These are phyloP conservation scores for Dasysyrphus albostriatus DNA, from an alignment of 2,888 invertebrate species.

Conservation along the genomic window DNA sequence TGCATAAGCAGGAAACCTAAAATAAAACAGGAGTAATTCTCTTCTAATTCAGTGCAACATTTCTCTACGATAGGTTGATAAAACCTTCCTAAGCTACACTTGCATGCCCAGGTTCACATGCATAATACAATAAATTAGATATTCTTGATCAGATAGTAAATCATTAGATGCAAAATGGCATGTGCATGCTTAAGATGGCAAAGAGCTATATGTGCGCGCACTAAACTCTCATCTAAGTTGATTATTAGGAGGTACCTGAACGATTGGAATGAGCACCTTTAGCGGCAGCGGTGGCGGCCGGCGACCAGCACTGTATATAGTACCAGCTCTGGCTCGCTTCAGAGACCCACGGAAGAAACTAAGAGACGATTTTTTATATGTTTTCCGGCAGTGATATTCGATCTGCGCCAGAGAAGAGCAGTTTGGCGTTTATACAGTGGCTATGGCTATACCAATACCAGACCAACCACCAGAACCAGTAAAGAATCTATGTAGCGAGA, in stretches of 20 bases:
- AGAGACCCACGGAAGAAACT: slow-evolving; percentile 46
- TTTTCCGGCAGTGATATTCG: slow-evolving; percentile 76
- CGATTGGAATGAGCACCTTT: slow-evolving; percentile 27
- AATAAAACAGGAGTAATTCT: slow-evolving; percentile 36
- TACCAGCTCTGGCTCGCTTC: slow-evolving; percentile 14
- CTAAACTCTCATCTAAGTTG: slow-evolving; percentile 71
- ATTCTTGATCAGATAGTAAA: slow-evolving; percentile 76
- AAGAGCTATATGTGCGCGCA: slow-evolving; percentile 57
- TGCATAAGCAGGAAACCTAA: slow-evolving; percentile 1
- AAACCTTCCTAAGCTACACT: background rate
- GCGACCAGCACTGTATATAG: background rate
- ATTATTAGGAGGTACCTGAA: slow-evolving; percentile 72
- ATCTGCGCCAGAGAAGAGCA: slow-evolving; percentile 54
- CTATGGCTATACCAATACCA: background rate
- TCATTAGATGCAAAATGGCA: slow-evolving; percentile 76
- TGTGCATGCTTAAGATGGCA: slow-evolving; percentile 72
- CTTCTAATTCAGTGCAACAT: slow-evolving; percentile 37
- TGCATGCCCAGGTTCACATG: slow-evolving; percentile 47
- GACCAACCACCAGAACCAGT: slow-evolving; percentile 12
- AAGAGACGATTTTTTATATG: slow-evolving; percentile 75
- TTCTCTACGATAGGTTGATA: slow-evolving; percentile 9
- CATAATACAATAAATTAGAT: slow-evolving; percentile 75
- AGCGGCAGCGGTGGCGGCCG: background rate
- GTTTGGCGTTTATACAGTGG: slow-evolving; percentile 33
- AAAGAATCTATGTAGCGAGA: background rate